These are phyloP conservation scores for Alectura lathami DNA, from an alignment of 2,113 vertebrate species.

Conservation along the genomic window DNA sequence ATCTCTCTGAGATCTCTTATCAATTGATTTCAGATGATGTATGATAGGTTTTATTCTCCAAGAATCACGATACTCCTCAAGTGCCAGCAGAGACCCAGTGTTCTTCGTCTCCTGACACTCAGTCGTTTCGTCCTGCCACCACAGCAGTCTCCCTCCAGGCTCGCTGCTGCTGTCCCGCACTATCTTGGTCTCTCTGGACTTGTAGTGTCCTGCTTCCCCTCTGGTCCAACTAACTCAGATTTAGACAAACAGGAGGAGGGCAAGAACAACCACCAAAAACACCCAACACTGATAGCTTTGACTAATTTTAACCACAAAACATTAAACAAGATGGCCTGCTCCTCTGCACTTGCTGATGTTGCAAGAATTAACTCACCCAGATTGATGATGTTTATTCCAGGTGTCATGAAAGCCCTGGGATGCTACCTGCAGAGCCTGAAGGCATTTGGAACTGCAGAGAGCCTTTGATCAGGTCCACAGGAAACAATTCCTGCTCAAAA, in stretches of 20 bases:
- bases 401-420: background rate
- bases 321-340: background rate
- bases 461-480: slow-evolving; percentile 42
- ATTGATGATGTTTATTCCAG: background rate
- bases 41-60: slow-evolving; percentile 60
- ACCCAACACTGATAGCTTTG: background rate
- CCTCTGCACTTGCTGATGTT: background rate
- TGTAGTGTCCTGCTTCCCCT: background rate
- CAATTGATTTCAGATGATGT: slow-evolving; percentile 68
- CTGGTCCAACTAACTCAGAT: background rate
- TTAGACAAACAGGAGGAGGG: background rate
- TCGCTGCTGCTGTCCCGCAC: background rate
- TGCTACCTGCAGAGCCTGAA: background rate
- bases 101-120: slow-evolving; percentile 40
- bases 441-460: background rate
- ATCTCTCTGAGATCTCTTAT: slow-evolving; percentile 61
- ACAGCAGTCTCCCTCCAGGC: background rate
- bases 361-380: background rate
- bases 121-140: slow-evolving; percentile 9
- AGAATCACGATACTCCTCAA: slow-evolving; percentile 51
- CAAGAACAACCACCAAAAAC: background rate
- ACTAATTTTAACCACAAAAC: background rate
- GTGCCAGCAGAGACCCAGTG: slow-evolving; percentile 26
- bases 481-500: slow-evolving; percentile 54
- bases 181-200: slow-evolving; percentile 5